phyloP scores from a whole-genome alignment of 2,888 invertebrate genomes.

The Sarcophaga subvicina region DNA sequence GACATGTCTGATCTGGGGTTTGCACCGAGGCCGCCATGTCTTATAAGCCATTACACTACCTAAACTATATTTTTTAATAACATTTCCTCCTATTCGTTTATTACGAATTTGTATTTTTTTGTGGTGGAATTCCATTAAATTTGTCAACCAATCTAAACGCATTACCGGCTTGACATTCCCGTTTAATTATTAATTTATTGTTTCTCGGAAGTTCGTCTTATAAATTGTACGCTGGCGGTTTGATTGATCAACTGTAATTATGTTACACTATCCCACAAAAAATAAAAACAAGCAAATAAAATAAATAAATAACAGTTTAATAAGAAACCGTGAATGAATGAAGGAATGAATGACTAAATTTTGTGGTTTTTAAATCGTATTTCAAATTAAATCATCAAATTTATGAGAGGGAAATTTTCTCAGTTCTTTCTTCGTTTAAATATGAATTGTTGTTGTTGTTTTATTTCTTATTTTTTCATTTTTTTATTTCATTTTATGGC shows the following conservation, averaged over 20 bases:
- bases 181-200: background rate
- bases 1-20: no score
- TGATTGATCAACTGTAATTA: conserved; percentile 31
- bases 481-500: conserved; percentile 31
- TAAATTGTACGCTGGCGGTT: background rate
- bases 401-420: conserved; percentile 16
- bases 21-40: no score
- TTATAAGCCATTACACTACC: no score
- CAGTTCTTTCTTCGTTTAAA: conserved; percentile 12
- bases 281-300: background rate
- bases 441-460: background rate
- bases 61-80: background rate
- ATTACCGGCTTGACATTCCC: background rate
- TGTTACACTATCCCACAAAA: background rate
- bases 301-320: background rate
- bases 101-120: background rate
- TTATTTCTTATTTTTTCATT: background rate
- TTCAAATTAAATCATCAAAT: conserved; percentile 48
- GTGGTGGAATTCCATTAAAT: background rate
- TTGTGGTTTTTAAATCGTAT: conserved; percentile 39
- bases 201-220: background rate
- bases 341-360: background rate
- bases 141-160: background rate
- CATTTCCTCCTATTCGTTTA: background rate
- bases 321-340: background rate